A percentile compares a stretch with the other conserved stretches of the same genome.
These are phyloP conservation scores for Trinectes maculatus DNA, from an alignment of 2,113 vertebrate species.

Conservation along the genomic window DNA sequence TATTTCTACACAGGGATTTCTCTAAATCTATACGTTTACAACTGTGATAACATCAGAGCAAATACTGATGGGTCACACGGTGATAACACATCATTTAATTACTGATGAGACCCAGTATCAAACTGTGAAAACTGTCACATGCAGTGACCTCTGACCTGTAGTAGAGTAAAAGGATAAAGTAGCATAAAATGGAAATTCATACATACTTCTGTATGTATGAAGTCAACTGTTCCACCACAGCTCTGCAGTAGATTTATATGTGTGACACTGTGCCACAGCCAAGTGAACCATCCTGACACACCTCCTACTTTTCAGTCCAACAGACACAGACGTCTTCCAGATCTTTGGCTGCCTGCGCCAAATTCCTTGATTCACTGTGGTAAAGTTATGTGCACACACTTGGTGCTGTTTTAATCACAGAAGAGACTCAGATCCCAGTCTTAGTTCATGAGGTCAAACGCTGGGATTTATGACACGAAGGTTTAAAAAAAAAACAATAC, in stretches of 20 bases:
- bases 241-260: background rate
- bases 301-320: conserved; percentile 7
- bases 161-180: background rate
- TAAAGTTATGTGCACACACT: background rate
- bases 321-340: background rate
- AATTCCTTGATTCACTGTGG: background rate
- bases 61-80: no score
- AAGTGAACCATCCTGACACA: conserved; percentile 7
- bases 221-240: background rate
- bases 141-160: background rate
- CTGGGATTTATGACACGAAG: conserved; percentile 11
- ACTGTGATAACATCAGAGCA: no score
- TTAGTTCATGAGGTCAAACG: conserved; percentile 42
- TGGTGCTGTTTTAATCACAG: background rate
- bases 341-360: background rate
- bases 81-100: background rate
- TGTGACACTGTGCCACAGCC: conserved; percentile 1
- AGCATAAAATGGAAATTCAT: background rate
- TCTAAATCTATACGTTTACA: no score
- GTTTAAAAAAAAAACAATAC: conserved; percentile 20
- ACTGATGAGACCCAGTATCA: background rate
- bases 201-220: no score
- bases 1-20: background rate
- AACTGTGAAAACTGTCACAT: background rate
- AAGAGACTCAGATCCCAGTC: background rate